Base-by-base conservation (phyloP, 2,797 vertebrate species). In the Diplodus puntazzo region DNA sequence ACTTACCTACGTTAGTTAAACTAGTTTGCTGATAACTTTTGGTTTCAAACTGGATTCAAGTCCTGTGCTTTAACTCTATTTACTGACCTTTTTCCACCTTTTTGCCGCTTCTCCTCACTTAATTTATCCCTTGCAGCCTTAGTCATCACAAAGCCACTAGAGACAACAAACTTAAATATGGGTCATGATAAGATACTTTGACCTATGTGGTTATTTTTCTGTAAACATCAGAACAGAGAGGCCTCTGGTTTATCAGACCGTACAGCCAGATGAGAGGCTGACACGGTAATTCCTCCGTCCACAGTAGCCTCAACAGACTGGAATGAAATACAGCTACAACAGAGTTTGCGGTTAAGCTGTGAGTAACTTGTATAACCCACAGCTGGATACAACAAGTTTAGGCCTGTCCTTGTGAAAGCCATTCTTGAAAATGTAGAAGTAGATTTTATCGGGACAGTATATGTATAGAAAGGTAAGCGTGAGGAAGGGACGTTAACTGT, bases 351-450 rank as follows among this genome's bases (percentile, higher is more conserved):
- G 80, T 82, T 79, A 63, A 81, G 62, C 63, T 69, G 70, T 66
- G 75, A 87, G 80, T 75, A 75, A 85, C 59, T 60, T 72, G 18
- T 78, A 54, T 59, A 80, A 84, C 68, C 69, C 77, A 79, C 88
- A 85, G 88, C 77, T 89, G 81, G 84, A 87, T 80, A 0, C 27
- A 42, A 4, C 92, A 69, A 78, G 91, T 81, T 49, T 64, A 69
- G 82, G 63, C 90, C 74, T 74, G 88, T 61, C 69, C 62, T 54
- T 39, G 80, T 79, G 67, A 69, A 57, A 72, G 75, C 70, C 57
- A 43, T 68, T 77, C 72, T 69, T 11, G 67, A 71, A 81, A 71
- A 85, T 57, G 61, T 67, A 78, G 34, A 45, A 55, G 76, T 0
- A 83, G 86, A 83, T 85, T n/a, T 39, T 43, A 80, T 86, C 70